Evolutionary conservation across 2,113 vertebrate genomes (phyloP).

Genomic region (Sinocyclocheilus maitianheensis): DNA sequence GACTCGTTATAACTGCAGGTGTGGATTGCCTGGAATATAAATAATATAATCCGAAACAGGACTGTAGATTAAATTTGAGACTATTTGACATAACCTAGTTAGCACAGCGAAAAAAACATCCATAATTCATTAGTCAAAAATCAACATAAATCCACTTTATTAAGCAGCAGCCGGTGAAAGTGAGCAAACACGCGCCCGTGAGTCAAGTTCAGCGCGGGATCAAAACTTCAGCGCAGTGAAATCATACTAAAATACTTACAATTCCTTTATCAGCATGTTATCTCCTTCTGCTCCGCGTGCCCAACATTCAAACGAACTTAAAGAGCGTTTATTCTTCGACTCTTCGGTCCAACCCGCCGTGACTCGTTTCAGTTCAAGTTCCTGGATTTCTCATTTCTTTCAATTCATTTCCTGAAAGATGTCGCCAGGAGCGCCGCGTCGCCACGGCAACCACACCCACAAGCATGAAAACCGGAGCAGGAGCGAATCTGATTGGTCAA

Average conservation of each 20-base stretch:
- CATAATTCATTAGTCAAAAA: not conserved
- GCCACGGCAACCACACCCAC: conserved; percentile 55
- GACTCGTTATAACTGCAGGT: not conserved
- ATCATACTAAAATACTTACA: conserved; percentile 66
- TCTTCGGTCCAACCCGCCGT: not conserved
- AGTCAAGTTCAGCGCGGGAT: not conserved
- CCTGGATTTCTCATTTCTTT: conserved; percentile 45
- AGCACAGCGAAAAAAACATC: not conserved
- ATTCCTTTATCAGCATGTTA: conserved; percentile 75
- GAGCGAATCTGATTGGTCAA: conserved; percentile 23
- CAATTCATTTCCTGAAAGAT: conserved; percentile 70
- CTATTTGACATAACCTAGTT: not conserved
- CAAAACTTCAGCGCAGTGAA: not conserved
- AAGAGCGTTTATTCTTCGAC: not conserved
- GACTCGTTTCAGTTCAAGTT: conserved; percentile 28
- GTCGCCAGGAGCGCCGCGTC: conserved; percentile 62
- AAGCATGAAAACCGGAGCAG: not conserved
- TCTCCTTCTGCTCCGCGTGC: not conserved
- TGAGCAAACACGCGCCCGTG: not conserved
- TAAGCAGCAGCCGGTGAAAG: not conserved
- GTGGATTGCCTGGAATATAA: not conserved
- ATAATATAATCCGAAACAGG: not conserved
- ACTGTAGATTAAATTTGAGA: not conserved
- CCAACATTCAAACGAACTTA: conserved; percentile 19
- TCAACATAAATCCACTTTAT: not conserved